Evolutionary conservation across 2,797 vertebrate genomes (phyloP).

Genomic region (Anomalospiza imberbis): DNA sequence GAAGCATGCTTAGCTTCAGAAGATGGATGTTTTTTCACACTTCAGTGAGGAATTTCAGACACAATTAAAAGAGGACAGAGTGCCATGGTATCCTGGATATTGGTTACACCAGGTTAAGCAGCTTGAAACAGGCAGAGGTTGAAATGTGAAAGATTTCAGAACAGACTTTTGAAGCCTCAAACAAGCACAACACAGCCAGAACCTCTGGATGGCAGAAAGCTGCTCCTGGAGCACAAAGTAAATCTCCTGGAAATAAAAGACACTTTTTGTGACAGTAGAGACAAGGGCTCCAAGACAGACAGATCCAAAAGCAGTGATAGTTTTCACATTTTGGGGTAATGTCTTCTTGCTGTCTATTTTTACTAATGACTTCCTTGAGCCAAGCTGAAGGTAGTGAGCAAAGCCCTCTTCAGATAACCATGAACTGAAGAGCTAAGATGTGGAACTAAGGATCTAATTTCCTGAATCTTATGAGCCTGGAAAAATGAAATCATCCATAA

Average conservation of each 20-base stretch:
- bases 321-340: neutral
- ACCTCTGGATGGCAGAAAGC: neutral
- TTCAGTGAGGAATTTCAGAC: neutral
- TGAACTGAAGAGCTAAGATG: neutral
- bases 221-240: neutral
- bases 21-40: neutral
- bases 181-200: neutral
- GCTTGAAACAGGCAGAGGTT: neutral
- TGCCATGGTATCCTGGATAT: neutral
- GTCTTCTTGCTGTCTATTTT: neutral
- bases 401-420: neutral
- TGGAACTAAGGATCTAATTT: neutral
- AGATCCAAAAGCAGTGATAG: neutral
- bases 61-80: neutral
- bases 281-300: neutral
- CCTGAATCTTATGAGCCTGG: neutral
- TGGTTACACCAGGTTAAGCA: neutral
- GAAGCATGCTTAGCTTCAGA: neutral
- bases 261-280: neutral
- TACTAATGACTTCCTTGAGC: neutral
- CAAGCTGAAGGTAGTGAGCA: neutral
- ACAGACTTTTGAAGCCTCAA: neutral
- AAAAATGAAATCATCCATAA: neutral
- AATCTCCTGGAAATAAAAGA: neutral
- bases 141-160: neutral